Percentiles rank a stretch among this genome's conserved stretches.
These are phyloP conservation scores for Watsonalla binaria DNA, from an alignment of 2,888 invertebrate genomes.

Conservation along the genomic window DNA sequence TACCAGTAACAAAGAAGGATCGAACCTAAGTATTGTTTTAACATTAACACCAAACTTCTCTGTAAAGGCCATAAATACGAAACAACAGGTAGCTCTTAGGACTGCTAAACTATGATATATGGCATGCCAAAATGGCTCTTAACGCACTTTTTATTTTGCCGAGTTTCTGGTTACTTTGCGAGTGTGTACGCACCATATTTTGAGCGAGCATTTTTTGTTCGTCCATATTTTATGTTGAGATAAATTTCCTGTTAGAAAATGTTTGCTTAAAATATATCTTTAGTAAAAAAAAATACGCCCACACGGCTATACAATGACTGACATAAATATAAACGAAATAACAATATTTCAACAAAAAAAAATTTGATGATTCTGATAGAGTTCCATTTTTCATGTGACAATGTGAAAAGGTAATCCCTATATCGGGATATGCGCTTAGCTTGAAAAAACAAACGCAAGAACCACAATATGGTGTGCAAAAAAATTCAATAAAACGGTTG, in stretches of 20 bases:
- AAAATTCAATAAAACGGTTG: conserved; percentile 16
- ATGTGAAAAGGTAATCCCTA: neutral
- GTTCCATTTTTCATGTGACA: no score
- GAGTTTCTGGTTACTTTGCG: conserved; percentile 36
- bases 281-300: neutral
- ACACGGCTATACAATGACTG: no score
- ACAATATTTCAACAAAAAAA: no score
- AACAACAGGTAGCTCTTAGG: conserved; percentile 41
- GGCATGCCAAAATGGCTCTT: conserved; percentile 43
- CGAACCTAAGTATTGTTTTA: neutral
- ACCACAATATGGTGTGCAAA: neutral
- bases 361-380: no score
- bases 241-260: neutral
- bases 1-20: no score
- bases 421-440: neutral
- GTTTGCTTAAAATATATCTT: neutral
- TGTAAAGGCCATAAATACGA: conserved; percentile 37
- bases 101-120: conserved; percentile 51
- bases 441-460: neutral
- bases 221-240: neutral
- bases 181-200: conserved; percentile 30
- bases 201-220: conserved; percentile 24
- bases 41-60: conserved; percentile 13
- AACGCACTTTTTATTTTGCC: conserved; percentile 27
- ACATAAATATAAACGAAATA: no score